phyloP scores from a whole-genome alignment of 1,140 invertebrate species.

The Berghia stephanieae region DNA sequence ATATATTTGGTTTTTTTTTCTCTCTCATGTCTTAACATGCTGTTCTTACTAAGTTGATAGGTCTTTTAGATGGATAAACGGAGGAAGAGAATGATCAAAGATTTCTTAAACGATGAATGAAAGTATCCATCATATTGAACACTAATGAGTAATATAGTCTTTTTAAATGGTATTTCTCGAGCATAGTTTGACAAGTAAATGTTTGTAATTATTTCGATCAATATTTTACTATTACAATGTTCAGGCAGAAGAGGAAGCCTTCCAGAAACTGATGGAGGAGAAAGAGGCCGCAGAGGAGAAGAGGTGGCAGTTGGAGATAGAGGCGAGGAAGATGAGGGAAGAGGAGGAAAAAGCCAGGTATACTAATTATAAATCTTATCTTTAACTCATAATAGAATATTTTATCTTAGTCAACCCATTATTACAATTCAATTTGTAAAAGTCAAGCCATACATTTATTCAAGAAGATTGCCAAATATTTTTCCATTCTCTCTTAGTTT shows the following conservation, averaged over 20 bases:
- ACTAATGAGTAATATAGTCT: not conserved
- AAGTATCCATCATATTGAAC: not conserved
- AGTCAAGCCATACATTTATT: not conserved
- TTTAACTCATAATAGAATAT: not conserved
- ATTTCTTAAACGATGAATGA: not conserved
- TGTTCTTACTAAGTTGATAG: no score
- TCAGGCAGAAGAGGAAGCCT: constrained; percentile 55
- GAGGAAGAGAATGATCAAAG: no score
- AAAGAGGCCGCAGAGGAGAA: constrained; percentile 45
- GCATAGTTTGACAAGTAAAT: not conserved
- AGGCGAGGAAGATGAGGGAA: constrained; percentile 39
- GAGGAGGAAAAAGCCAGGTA: constrained; percentile 44
- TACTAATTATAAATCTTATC: not conserved
- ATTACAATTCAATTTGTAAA: not conserved
- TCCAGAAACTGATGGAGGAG: constrained; percentile 47
- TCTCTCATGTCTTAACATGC: not conserved
- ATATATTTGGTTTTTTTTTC: not conserved
- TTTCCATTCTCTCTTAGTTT: not conserved
- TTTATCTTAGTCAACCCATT: not conserved
- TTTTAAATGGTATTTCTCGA: not conserved
- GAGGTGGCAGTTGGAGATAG: constrained; percentile 41
- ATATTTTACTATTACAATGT: not conserved
- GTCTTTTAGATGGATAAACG: no score
- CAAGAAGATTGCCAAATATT: not conserved
- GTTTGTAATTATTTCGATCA: not conserved